A percentile compares a stretch with the other conserved stretches of the same genome.
phyloP scores from a whole-genome alignment of 2,113 vertebrate species.

The Gymnogyps californianus region DNA sequence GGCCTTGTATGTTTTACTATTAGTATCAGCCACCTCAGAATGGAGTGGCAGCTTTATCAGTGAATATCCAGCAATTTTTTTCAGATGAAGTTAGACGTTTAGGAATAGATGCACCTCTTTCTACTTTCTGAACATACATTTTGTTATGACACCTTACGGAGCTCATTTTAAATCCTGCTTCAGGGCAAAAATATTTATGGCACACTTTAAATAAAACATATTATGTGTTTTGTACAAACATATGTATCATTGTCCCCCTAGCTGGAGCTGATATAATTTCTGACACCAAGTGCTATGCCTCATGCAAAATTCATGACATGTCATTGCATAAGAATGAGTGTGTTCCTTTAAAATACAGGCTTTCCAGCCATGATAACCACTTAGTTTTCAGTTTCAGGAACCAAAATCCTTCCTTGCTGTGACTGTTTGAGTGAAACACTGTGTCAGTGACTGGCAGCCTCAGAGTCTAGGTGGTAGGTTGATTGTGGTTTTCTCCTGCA shows the following conservation, averaged over 20 bases:
- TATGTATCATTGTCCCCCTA: conserved; percentile 74
- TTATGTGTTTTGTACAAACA: conserved; percentile 75
- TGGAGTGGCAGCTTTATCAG: conserved; percentile 38
- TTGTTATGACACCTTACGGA: conserved; percentile 52
- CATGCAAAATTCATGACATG: conserved; percentile 72
- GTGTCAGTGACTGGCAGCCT: background rate
- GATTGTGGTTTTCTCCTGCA: background rate
- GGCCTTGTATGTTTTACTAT: background rate
- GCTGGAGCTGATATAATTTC: conserved; percentile 71
- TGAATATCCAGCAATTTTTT: conserved; percentile 7
- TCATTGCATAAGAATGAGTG: conserved; percentile 68
- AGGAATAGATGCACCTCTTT: conserved; percentile 52
- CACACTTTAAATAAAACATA: conserved; percentile 78
- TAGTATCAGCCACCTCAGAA: background rate
- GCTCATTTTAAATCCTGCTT: conserved; percentile 69
- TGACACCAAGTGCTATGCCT: conserved; percentile 68
- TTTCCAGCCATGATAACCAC: conserved; percentile 37
- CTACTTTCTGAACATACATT: conserved; percentile 48
- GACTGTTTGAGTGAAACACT: background rate
- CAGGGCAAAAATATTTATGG: conserved; percentile 75
- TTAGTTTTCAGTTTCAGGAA: conserved; percentile 35
- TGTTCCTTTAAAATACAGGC: conserved; percentile 49
- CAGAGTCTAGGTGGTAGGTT: background rate
- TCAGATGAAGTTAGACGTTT: conserved; percentile 50
- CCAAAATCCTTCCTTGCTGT: conserved; percentile 8